Conservation (phyloP, 2,113 vertebrate genomes). For the Enhydra lutris region DNA sequence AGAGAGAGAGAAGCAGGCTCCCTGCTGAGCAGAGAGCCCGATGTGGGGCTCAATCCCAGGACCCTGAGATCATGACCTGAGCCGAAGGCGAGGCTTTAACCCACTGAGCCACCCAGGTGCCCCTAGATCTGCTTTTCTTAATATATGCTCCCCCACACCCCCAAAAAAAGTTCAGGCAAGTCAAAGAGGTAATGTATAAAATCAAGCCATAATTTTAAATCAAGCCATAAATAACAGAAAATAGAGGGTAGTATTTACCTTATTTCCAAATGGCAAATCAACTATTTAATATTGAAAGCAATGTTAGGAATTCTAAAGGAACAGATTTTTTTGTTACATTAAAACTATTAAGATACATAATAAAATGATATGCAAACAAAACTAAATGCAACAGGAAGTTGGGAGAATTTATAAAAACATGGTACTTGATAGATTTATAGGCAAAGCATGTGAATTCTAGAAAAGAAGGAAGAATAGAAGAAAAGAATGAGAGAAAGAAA, state of each 20-base stretch:
- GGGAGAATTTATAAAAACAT: not conserved
- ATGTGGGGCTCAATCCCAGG: too few relatives aligned
- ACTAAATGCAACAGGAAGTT: conserved; percentile 4
- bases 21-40: too few relatives aligned
- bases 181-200: conserved; percentile 8
- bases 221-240: conserved; percentile 16
- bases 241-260: not conserved
- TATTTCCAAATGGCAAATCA: conserved; percentile 24
- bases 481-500: not conserved
- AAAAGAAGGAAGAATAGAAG: not conserved
- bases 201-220: not conserved
- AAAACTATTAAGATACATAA: not conserved
- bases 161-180: not conserved
- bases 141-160: not conserved
- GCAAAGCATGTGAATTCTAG: not conserved
- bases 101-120: too few relatives aligned
- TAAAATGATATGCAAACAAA: not conserved
- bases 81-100: too few relatives aligned
- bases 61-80: too few relatives aligned
- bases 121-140: not conserved
- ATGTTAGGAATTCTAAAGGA: not conserved
- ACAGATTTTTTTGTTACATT: not conserved
- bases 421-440: not conserved
- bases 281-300: not conserved
- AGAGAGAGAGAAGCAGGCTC: too few relatives aligned